These are phyloP conservation scores for Aurelia sp. DNA, from an alignment of 30 jellyfish, hydroid and myxozoan species.

Conservation along the genomic window DNA sequence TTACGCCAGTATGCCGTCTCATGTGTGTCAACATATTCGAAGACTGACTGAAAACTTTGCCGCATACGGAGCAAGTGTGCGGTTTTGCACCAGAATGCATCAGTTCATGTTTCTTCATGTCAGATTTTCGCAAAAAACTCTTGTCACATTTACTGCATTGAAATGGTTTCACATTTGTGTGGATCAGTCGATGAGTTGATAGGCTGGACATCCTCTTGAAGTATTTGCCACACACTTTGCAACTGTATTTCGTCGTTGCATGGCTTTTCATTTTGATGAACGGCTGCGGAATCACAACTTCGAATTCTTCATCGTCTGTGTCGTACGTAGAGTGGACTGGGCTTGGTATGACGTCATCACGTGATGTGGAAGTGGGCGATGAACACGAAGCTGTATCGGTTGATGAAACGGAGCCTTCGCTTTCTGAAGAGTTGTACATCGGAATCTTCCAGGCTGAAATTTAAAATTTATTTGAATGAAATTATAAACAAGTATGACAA, in stretches of 20 bases:
- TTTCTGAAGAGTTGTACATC: not conserved
- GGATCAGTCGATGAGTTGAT: conserved; percentile 94
- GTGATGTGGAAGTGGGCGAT: conserved; percentile 18
- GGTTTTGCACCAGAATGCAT: conserved; percentile 98
- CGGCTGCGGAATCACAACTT: conserved; percentile 59
- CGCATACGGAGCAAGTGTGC: conserved; percentile 95
- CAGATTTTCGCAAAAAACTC: conserved; percentile 87
- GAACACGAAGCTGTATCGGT: conserved; percentile 50
- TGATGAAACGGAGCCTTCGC: conserved; percentile 55
- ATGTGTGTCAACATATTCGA: conserved; percentile 92
- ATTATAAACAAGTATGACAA: too few relatives aligned
- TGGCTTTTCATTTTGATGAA: conserved; percentile 41
- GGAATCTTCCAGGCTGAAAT: conserved; percentile 29
- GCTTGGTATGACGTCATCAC: conserved; percentile 20
- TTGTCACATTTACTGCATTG: conserved; percentile 93
- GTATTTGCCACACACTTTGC: conserved; percentile 86
- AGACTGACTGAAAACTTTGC: conserved; percentile 95
- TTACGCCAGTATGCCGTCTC: conserved; percentile 93
- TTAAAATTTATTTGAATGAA: not conserved
- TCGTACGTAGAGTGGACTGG: conserved; percentile 17
- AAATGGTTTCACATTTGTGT: conserved; percentile 90
- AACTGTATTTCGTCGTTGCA: conserved; percentile 56
- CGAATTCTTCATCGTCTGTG: conserved; percentile 67
- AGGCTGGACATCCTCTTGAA: conserved; percentile 91
- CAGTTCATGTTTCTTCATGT: conserved; percentile 94